A percentile compares a stretch with the other conserved stretches of the same genome.
Conservation (phyloP, 35 echinoderm and acorn worm genomes). For the Chiridota heheva region DNA sequence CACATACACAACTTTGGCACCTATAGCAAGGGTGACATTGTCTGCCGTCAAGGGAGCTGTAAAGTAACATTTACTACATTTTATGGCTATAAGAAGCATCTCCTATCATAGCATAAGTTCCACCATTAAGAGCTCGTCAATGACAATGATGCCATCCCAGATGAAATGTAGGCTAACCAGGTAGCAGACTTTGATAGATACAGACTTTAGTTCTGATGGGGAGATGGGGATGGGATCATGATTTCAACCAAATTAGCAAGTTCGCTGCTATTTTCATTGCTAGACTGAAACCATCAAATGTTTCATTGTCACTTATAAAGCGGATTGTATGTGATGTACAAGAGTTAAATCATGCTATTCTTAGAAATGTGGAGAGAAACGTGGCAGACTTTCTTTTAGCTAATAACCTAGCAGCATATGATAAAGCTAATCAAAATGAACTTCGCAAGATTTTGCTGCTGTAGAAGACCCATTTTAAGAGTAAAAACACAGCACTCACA, state of each 20-base stretch:
- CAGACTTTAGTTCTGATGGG: not conserved
- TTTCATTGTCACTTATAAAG: constrained; percentile 11
- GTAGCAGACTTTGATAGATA: not conserved
- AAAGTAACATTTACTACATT: not conserved
- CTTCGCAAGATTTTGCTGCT: not conserved
- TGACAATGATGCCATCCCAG: not conserved
- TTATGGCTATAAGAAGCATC: constrained; percentile 26
- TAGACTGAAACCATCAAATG: constrained; percentile 18
- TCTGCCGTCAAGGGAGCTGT: constrained; percentile 16
- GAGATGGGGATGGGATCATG: not conserved
- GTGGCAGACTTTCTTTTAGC: not conserved
- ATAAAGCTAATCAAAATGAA: not conserved
- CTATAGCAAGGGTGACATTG: not conserved
- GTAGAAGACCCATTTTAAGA: not conserved
- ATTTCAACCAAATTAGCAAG: not conserved
- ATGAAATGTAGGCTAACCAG: no score
- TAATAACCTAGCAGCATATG: not conserved
- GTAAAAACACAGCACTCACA: constrained; percentile 11
- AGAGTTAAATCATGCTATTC: not conserved
- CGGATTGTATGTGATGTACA: constrained; percentile 3
- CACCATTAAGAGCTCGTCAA: not conserved
- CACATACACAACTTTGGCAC: not conserved
- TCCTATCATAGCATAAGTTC: not conserved
- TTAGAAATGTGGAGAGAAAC: not conserved
- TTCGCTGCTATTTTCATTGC: constrained; percentile 19